Evolutionary conservation across 1,140 invertebrate species (phyloP).

Genomic region (Sinonovacula constricta): DNA sequence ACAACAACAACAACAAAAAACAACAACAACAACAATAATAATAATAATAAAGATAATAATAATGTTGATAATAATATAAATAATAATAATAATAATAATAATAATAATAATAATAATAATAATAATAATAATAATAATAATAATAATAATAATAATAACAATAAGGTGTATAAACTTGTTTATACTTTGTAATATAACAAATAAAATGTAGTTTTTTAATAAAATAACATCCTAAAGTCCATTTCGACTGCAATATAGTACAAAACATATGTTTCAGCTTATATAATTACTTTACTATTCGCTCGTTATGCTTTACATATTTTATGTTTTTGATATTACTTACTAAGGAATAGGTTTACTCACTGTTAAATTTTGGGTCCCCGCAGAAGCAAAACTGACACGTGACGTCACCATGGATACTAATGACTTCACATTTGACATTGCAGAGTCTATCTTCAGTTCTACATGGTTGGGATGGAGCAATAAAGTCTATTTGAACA

Average conservation of each 20-base stretch:
- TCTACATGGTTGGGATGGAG: conserved; percentile 35
- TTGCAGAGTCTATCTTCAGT: conserved; percentile 31
- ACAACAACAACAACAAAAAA: too few relatives aligned
- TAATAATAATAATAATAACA: too few relatives aligned
- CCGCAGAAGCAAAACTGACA: conserved; percentile 44
- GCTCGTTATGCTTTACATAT: background rate
- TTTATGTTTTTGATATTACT: background rate
- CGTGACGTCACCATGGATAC: conserved; percentile 18
- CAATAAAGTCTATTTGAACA: conserved; percentile 38
- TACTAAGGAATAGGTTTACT: background rate
- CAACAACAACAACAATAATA: too few relatives aligned
- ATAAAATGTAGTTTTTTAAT: background rate
- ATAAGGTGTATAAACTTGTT: too few relatives aligned
- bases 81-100: too few relatives aligned
- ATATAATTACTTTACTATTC: background rate
- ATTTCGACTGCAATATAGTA: too few relatives aligned
- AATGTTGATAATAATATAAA: too few relatives aligned
- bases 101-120: too few relatives aligned
- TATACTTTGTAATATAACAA: background rate
- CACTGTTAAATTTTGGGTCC: background rate
- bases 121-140: too few relatives aligned
- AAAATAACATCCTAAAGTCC: background rate
- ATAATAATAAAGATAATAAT: too few relatives aligned
- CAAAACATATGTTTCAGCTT: too few relatives aligned
- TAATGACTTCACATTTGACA: conserved; percentile 20